phyloP scores from a whole-genome alignment of 2,888 invertebrate genomes.

The Lepidocyrtinus sp. region DNA sequence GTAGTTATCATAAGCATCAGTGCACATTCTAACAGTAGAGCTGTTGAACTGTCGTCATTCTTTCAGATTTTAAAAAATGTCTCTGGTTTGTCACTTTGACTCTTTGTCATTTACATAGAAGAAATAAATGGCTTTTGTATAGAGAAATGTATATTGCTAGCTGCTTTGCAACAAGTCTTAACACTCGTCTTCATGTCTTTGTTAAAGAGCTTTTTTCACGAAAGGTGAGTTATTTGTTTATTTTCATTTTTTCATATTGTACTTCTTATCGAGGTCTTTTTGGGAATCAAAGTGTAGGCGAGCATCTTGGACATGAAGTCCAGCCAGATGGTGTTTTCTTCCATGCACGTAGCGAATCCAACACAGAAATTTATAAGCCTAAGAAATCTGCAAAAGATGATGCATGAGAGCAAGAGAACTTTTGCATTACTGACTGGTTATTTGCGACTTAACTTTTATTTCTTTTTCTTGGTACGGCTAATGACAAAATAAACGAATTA shows the following conservation, averaged over 20 bases:
- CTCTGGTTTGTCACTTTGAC: neutral
- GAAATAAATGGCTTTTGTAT: neutral
- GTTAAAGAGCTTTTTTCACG: neutral
- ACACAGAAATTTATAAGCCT: no score
- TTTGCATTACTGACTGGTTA: no score
- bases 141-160: neutral
- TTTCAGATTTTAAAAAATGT: conserved; percentile 18
- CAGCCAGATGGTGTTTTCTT: conserved; percentile 45
- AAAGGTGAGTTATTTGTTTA: conserved; percentile 36
- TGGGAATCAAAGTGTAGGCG: conserved; percentile 33
- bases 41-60: conserved; percentile 9
- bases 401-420: no score
- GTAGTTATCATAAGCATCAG: no score
- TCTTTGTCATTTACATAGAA: conserved; percentile 10
- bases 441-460: no score
- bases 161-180: neutral
- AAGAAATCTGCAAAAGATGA: no score
- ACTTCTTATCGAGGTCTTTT: neutral
- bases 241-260: conserved; percentile 23
- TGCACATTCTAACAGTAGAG: no score
- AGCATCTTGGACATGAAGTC: conserved; percentile 40
- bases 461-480: no score
- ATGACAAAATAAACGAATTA: no score
- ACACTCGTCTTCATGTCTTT: neutral
- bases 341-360: no score